Evolutionary conservation across 2,888 invertebrate species (phyloP), one percentile per base, ranked within the genome.

Genomic region (Timandra comae): DNA sequence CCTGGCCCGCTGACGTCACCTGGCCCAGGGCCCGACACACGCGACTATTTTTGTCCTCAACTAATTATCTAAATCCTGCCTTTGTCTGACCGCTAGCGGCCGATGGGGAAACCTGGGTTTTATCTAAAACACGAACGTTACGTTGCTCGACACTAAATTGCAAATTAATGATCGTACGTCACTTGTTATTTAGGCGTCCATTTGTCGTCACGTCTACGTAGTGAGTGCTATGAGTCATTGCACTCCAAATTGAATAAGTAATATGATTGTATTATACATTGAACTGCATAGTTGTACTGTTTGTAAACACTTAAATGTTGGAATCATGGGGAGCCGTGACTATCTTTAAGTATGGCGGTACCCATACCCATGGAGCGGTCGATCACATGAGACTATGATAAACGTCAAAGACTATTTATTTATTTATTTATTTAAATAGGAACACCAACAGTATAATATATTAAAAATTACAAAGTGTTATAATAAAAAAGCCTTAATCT

Each of bases 21-120:
- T 79, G 81, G 80, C 81, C 82, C 84, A 81, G 82, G 84, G 84
- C 84, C 82, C 82, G 82, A 66, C 71, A 60, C 61, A 63, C 66
- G 63, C 67, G 68, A 80, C 84, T 85, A 85, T 84, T 85, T 81
- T 78, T 73, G 73, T 79, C 76, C 74, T 75, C 75, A 62, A 72
- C 79, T 81, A 80, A 84, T 81, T 82, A 81, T 76, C 79, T 74
- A 75, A 73, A 76, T 77, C 81, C 81, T 78, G 77, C 71, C 73
- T 80, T 79, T 79, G 79, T 78, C 69, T 72, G 63, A 66, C 59
- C 60, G 63, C 35, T 60, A 59, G 62, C 56, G 59, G 70, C 71
- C 68, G 63, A 70, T 67, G 71, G 72, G 71, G 69, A 72, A 75
- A 70, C 72, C 71, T 70, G 67, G 56, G 66, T 67, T 63, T 63